phyloP scores from a whole-genome alignment of 2,888 invertebrate species.

The Harpagoxenus sublaevis region DNA sequence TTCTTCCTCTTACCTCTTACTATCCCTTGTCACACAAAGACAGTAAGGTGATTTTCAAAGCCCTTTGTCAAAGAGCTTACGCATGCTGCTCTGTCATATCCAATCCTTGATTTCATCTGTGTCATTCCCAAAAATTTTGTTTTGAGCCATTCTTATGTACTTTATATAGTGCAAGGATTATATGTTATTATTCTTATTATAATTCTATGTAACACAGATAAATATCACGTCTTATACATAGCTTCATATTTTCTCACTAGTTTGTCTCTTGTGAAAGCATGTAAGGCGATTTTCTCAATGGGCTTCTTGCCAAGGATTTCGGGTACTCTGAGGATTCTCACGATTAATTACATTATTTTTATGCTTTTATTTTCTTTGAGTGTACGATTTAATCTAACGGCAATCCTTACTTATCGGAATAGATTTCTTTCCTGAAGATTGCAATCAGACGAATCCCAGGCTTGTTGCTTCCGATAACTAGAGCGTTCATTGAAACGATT shows the following conservation, averaged over 20 bases:
- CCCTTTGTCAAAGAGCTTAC: conserved; percentile 65
- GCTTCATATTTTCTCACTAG: conserved; percentile 19
- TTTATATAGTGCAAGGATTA: neutral
- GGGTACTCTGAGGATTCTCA: conserved; percentile 16
- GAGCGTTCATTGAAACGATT: neutral
- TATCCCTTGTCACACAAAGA: conserved; percentile 51
- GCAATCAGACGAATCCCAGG: neutral
- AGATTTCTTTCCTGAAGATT: conserved; percentile 6
- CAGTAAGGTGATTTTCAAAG: conserved; percentile 71
- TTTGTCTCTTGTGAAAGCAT: conserved; percentile 32
- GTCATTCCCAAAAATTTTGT: conserved; percentile 62
- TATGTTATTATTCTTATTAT: neutral
- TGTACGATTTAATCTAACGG: neutral
- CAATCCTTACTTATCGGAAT: neutral
- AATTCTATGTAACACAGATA: conserved; percentile 2
- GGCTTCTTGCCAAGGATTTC: conserved; percentile 59
- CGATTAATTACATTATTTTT: conserved; percentile 45
- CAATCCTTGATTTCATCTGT: conserved; percentile 64
- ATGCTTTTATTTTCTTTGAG: neutral
- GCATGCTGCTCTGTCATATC: conserved; percentile 57
- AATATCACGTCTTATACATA: neutral
- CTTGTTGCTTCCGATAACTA: neutral
- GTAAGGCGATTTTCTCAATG: conserved; percentile 65
- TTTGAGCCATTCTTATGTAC: neutral
- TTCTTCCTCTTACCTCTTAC: conserved; percentile 52